Percentiles rank a stretch among this genome's conserved stretches.
These are phyloP conservation scores for Siderastrea siderea DNA, from an alignment of 92 coral and sea anemone genomes.

Conservation along the genomic window DNA sequence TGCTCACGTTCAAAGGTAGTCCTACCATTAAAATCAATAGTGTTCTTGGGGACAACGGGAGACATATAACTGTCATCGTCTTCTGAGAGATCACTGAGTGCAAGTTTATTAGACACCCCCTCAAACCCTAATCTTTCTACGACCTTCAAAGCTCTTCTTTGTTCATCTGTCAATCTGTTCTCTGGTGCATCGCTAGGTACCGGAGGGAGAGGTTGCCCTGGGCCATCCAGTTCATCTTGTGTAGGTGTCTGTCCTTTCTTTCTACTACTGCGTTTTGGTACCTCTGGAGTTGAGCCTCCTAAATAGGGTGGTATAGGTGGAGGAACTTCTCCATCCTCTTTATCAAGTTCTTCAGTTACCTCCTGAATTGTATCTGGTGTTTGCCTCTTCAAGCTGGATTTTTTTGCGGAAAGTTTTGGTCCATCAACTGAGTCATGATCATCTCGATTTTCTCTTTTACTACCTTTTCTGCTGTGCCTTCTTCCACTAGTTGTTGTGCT, in stretches of 20 bases:
- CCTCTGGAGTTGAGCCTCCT: constrained; percentile 29
- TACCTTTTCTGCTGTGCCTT: constrained; percentile 54
- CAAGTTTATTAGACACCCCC: constrained; percentile 85
- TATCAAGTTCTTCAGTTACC: constrained; percentile 60
- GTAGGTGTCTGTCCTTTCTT: constrained; percentile 20
- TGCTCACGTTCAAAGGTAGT: constrained; percentile 80
- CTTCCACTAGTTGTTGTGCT: constrained; percentile 59
- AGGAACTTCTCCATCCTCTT: constrained; percentile 36
- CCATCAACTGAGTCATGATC: constrained; percentile 35
- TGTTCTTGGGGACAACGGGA: constrained; percentile 65
- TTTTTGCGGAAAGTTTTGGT: constrained; percentile 16
- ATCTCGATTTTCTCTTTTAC: constrained; percentile 55
- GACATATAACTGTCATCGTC: constrained; percentile 71
- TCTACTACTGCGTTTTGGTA: constrained; percentile 16
- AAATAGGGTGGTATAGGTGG: constrained; percentile 42
- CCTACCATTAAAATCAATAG: constrained; percentile 71
- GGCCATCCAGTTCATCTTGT: constrained; percentile 40
- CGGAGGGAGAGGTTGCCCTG: constrained; percentile 28
- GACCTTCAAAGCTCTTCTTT: constrained; percentile 67
- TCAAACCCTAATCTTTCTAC: constrained; percentile 83
- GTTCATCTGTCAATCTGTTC: constrained; percentile 46
- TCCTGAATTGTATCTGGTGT: constrained; percentile 56
- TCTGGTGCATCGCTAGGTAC: constrained; percentile 23
- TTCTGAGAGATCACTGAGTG: constrained; percentile 80
- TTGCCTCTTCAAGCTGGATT: constrained; percentile 57